These are phyloP conservation scores for Telmatherina bonti DNA, from an alignment of 2,797 vertebrate genomes.

Conservation along the genomic window DNA sequence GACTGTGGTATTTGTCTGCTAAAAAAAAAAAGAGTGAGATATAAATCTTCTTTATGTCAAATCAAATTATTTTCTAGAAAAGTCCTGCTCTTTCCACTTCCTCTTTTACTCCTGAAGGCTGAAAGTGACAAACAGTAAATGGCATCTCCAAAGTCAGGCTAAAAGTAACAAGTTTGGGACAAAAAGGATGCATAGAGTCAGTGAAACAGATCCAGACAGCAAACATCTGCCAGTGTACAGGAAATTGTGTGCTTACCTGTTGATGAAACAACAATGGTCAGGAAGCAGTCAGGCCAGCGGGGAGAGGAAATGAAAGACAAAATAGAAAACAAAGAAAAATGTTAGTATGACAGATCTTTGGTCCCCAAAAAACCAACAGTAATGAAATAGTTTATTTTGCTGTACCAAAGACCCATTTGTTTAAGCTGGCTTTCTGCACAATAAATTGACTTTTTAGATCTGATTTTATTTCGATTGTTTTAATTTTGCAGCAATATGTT, in stretches of 20 bases:
- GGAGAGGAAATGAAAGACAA: slow-evolving; percentile 63
- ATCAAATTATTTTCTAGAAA: slow-evolving; percentile 28
- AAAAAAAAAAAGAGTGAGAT: slow-evolving; percentile 2
- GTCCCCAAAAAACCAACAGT: background rate
- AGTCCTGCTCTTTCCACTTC: slow-evolving; percentile 11
- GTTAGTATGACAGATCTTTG: slow-evolving; percentile 14
- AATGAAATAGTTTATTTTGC: slow-evolving; percentile 3
- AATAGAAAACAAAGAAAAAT: slow-evolving; percentile 45
- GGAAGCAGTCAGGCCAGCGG: slow-evolving; percentile 37
- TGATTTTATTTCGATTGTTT: too few relatives aligned
- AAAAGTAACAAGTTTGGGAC: slow-evolving; percentile 40
- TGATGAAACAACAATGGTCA: slow-evolving; percentile 59
- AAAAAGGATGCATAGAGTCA: slow-evolving; percentile 28
- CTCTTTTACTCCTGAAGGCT: slow-evolving; percentile 22
- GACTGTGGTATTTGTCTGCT: background rate
- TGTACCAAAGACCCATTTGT: too few relatives aligned
- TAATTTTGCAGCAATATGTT: background rate
- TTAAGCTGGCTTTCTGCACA: too few relatives aligned
- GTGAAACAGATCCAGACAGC: slow-evolving; percentile 26
- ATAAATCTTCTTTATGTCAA: slow-evolving; percentile 10
- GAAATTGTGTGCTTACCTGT: slow-evolving; percentile 75
- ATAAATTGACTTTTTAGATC: too few relatives aligned
- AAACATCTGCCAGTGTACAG: slow-evolving; percentile 39
- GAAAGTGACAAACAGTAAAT: slow-evolving; percentile 19
- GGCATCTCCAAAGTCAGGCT: slow-evolving; percentile 21